These are phyloP conservation scores for Piliocolobus tephrosceles DNA, from an alignment of 2,113 vertebrate genomes.

Conservation along the genomic window DNA sequence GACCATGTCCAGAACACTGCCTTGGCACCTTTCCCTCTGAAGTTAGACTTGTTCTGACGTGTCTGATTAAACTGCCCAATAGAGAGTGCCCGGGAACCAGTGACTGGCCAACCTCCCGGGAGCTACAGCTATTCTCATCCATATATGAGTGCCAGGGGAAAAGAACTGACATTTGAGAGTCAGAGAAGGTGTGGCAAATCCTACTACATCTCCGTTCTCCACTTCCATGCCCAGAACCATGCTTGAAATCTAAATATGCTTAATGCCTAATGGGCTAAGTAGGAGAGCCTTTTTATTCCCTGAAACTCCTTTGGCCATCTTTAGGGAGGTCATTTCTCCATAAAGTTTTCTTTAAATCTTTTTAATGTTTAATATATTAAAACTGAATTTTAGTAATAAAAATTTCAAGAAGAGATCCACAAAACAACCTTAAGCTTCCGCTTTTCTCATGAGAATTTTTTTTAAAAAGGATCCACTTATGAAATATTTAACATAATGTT, in stretches of 20 bases:
- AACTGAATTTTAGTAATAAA: slow-evolving; percentile 21
- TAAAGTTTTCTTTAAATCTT: neutral
- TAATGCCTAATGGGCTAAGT: neutral
- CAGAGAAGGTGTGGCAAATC: neutral
- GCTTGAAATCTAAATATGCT: neutral
- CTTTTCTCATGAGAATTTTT: slow-evolving; percentile 66
- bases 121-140: neutral
- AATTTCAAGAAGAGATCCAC: neutral
- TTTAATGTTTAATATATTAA: slow-evolving; percentile 15
- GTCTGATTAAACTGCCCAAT: neutral
- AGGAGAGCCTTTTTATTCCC: neutral
- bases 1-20: neutral
- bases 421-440: slow-evolving; percentile 63
- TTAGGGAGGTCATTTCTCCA: neutral
- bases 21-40: neutral
- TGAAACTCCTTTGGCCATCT: neutral
- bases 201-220: neutral
- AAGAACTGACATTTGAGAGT: neutral
- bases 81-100: neutral
- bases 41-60: neutral
- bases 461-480: slow-evolving; percentile 65
- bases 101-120: neutral
- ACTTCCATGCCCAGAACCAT: neutral
- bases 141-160: neutral
- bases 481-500: slow-evolving; percentile 81